Percentiles rank a stretch among this genome's conserved stretches.
Evolutionary conservation across 2,113 vertebrate species (phyloP).

Genomic region (Eclectus roratus): DNA sequence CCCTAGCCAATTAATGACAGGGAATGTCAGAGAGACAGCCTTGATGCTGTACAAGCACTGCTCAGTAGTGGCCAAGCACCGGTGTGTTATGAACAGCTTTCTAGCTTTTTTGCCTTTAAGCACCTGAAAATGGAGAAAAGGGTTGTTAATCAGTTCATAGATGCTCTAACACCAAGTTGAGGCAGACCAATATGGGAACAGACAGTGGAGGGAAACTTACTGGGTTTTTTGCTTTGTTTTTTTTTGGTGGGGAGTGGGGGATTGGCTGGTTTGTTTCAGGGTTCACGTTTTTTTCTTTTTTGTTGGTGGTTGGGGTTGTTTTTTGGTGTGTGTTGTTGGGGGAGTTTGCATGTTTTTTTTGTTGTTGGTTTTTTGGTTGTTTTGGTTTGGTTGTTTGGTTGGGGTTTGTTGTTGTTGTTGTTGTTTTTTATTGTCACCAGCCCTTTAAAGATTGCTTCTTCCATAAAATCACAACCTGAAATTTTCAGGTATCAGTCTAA

Average conservation of each 20-base stretch:
- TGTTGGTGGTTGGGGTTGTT: neutral
- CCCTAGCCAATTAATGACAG: neutral
- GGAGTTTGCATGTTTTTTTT: neutral
- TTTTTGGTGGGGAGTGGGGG: neutral
- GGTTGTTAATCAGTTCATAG: neutral
- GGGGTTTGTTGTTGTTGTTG: neutral
- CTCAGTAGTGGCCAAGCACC: neutral
- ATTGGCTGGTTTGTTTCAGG: neutral
- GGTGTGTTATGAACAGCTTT: neutral
- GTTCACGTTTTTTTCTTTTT: neutral
- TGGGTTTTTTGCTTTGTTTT: neutral
- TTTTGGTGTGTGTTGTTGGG: neutral
- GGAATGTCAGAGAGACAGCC: neutral
- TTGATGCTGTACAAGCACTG: neutral
- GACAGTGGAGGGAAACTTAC: neutral
- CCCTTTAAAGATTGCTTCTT: neutral
- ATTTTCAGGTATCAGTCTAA: neutral
- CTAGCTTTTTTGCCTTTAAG: neutral
- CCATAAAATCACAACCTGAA: neutral
- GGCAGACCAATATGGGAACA: neutral
- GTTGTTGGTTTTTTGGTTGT: too few species aligned
- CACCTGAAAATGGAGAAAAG: rapidly evolving
- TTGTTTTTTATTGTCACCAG: neutral
- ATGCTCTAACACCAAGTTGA: neutral
- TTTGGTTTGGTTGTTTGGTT: neutral